A percentile compares a stretch with the other conserved stretches of the same genome.
Evolutionary conservation across 2,888 invertebrate genomes (phyloP).

Genomic region (Zeuzera pyrina): DNA sequence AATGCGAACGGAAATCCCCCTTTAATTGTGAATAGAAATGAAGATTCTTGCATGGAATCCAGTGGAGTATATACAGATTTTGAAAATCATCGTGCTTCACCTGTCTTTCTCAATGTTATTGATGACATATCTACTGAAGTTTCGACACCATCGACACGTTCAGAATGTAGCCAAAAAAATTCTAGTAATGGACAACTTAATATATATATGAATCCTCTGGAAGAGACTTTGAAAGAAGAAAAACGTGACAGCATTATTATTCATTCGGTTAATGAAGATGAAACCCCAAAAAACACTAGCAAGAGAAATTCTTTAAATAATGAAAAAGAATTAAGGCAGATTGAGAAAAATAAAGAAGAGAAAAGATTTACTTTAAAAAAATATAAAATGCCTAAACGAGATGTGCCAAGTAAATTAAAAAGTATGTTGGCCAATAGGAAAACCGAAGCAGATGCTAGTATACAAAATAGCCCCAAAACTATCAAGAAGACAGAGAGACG

Average conservation of each 20-base stretch:
- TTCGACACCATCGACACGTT: slow-evolving; percentile 69
- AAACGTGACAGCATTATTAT: background rate
- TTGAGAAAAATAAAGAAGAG: slow-evolving; percentile 65
- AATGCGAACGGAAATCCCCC: slow-evolving; percentile 70
- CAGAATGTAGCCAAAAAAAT: slow-evolving; percentile 67
- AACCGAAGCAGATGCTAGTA: slow-evolving; percentile 61
- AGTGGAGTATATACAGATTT: slow-evolving; percentile 92
- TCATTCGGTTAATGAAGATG: slow-evolving; percentile 36
- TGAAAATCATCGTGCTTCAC: slow-evolving; percentile 75
- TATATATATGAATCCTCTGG: slow-evolving; percentile 37
- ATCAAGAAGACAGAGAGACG: slow-evolving; percentile 79
- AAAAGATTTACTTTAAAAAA: slow-evolving; percentile 76
- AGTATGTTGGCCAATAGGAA: slow-evolving; percentile 77
- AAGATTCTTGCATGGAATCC: slow-evolving; percentile 90
- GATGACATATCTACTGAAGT: slow-evolving; percentile 81
- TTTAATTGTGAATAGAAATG: slow-evolving; percentile 71
- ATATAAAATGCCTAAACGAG: slow-evolving; percentile 84
- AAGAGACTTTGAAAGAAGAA: slow-evolving; percentile 38
- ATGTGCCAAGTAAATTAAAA: slow-evolving; percentile 83
- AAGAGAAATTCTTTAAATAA: slow-evolving; percentile 61
- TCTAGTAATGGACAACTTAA: slow-evolving; percentile 40
- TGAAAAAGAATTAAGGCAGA: slow-evolving; percentile 45
- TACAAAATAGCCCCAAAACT: slow-evolving; percentile 74
- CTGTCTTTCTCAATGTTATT: slow-evolving; percentile 70
- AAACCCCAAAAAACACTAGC: slow-evolving; percentile 51